A percentile compares a stretch with the other conserved stretches of the same genome.
phyloP scores from a whole-genome alignment of 2,113 vertebrate genomes.

The Apaloderma vittatum region DNA sequence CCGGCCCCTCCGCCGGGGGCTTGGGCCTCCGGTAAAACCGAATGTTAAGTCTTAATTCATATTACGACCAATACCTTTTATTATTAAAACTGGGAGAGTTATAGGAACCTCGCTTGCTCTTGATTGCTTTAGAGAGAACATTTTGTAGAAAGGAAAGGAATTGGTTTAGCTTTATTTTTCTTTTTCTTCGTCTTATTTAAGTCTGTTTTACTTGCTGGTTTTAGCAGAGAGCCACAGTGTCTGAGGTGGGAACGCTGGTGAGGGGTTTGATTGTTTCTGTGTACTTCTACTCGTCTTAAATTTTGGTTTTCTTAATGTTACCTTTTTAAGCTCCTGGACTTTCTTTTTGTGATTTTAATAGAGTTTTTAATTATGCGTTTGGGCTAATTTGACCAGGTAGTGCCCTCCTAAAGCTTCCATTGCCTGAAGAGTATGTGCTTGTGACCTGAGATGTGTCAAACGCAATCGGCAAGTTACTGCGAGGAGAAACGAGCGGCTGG shows the following conservation, averaged over 20 bases:
- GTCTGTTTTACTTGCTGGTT: background rate
- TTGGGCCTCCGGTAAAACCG: accelerated
- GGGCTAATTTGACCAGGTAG: background rate
- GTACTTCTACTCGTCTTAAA: background rate
- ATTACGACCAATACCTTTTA: accelerated
- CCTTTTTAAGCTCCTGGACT: background rate
- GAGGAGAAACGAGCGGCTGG: background rate
- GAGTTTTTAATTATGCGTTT: background rate
- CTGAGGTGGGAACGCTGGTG: background rate
- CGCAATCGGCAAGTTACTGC: background rate
- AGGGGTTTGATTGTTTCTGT: background rate
- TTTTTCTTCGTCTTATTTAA: background rate
- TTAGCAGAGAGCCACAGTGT: background rate
- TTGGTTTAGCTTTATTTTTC: background rate
- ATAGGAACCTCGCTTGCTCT: background rate
- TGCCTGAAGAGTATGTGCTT: background rate
- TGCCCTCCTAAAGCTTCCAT: background rate
- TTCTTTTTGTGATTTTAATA: background rate
- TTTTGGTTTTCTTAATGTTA: background rate
- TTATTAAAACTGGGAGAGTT: background rate
- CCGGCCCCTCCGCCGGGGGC: background rate
- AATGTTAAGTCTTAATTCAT: background rate
- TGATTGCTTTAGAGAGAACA: background rate
- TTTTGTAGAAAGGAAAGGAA: background rate
- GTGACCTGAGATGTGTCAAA: background rate